Base-by-base conservation (phyloP, 2,113 vertebrate species). In the Nothobranchius furzeri region DNA sequence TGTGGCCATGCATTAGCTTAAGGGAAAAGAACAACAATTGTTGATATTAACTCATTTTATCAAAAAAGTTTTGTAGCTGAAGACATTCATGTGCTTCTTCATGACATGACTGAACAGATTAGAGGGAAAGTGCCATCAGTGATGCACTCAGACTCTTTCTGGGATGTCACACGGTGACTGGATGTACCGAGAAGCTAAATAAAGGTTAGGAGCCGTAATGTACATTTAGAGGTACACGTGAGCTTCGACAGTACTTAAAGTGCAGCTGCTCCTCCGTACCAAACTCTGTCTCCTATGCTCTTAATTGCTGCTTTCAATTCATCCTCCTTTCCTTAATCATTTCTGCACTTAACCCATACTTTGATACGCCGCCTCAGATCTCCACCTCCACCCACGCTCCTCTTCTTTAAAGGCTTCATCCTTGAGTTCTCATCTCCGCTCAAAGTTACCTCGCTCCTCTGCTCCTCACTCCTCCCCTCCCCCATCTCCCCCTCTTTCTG, bases 351-450 rank as follows among this genome's bases (percentile, higher is more conserved):
- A 78, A 82, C 35, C 55, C 69, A 11, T 50, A 53, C 78, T 88
- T 85, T 85, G 74, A 88, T 62, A 77, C 30, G 42, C 63, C 48
- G 64, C 79, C 67, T 85, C 80, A 76, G 82, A 78, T 82, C 80
- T 88, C 50, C 66, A 74, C 82, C 80, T 67, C 64, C 60, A 17
- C 78, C 66, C 68, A 75, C 77, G 46, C 48, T 54, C 52, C 50
- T 64, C 60, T 67, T 65, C 76, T 81, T 76, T 75, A 76, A 81
- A 84, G 68, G 60, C 68, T 76, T 71, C 61, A 55, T 69, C 76
- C 57, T 66, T 30, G 7, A 54, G 36, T 74, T 82, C 37, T 55
- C 68, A 47, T 60, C 60, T 60, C 56, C 56, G 45, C 60, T 64
- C 43, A 53, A 54, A 74, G 50, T n/a, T 76, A 51, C 56, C 56